phyloP scores from a whole-genome alignment of 1,140 invertebrate genomes.

The Drosophila mojavensis region DNA sequence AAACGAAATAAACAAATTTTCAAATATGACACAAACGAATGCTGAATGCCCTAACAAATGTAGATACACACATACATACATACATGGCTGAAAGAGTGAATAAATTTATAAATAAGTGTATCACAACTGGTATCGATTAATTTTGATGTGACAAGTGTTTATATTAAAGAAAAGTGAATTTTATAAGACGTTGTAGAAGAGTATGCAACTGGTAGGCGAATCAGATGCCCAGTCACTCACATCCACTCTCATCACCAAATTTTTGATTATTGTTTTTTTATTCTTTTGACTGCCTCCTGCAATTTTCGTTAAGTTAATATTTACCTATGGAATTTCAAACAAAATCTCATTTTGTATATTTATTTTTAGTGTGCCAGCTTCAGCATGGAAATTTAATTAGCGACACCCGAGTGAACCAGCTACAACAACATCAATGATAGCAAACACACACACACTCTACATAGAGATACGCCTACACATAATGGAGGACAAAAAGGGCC shows the following conservation, averaged over 20 bases:
- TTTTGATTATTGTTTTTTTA: not conserved
- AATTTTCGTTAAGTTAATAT: constrained; percentile 37
- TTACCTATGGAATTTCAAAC: constrained; percentile 39
- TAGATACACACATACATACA: too few species aligned
- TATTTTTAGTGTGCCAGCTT: constrained; percentile 75
- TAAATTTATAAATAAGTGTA: not conserved
- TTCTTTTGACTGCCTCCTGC: constrained; percentile 17
- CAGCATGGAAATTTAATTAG: constrained; percentile 79
- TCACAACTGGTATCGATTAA: not conserved
- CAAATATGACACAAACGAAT: not conserved
- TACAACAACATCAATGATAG: constrained; percentile 41
- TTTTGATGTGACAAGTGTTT: not conserved
- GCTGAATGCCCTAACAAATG: not conserved
- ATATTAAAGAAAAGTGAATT: not conserved
- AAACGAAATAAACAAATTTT: not conserved
- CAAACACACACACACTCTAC: constrained; percentile 14
- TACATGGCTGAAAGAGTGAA: too few species aligned
- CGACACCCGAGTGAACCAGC: constrained; percentile 63
- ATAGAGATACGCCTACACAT: constrained; percentile 5
- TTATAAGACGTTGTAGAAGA: not conserved
- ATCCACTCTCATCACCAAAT: too few species aligned
- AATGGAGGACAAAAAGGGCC: constrained; percentile 15
- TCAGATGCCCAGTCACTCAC: not conserved
- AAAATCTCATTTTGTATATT: constrained; percentile 61
- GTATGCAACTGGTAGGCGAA: not conserved